phyloP scores from a whole-genome alignment of 2,888 invertebrate genomes.

The Eristalinus aeneus region DNA sequence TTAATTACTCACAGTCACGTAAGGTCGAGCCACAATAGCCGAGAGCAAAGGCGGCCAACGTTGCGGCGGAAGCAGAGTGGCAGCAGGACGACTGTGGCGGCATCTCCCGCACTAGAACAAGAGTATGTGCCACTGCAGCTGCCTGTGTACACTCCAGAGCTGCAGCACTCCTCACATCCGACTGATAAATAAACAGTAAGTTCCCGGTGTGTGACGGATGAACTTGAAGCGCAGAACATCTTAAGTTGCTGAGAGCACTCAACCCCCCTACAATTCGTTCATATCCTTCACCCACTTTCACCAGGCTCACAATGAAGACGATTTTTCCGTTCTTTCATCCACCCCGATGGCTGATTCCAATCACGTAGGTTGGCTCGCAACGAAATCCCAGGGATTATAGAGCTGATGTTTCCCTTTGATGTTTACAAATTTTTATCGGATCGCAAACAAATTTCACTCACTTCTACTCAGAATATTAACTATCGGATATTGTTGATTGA shows the following conservation, averaged over 20 bases:
- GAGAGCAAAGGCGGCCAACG: not conserved
- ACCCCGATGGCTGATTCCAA: conserved; percentile 59
- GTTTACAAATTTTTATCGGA: conserved; percentile 71
- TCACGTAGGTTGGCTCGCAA: conserved; percentile 62
- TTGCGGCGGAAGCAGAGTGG: not conserved
- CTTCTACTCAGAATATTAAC: conserved; percentile 68
- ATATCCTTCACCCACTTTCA: not conserved
- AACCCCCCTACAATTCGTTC: not conserved
- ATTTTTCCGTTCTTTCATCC: conserved; percentile 36
- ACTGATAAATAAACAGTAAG: conserved; percentile 42
- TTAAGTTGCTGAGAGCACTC: conserved; percentile 6
- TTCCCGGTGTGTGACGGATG: conserved; percentile 41
- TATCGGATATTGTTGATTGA: conserved; percentile 69
- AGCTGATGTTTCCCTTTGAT: conserved; percentile 69
- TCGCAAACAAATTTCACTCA: conserved; percentile 70
- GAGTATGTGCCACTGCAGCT: conserved; percentile 2
- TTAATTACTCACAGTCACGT: conserved; percentile 56
- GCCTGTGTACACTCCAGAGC: conserved; percentile 7
- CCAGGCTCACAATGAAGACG: conserved; percentile 26
- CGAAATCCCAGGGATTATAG: conserved; percentile 65
- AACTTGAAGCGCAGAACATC: conserved; percentile 34
- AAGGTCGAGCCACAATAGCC: conserved; percentile 37
- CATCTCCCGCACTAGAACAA: not conserved
- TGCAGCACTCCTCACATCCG: not conserved
- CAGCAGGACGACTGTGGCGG: conserved; percentile 4